Conservation (phyloP, 35 echinoderm and acorn worm species). For the Lytechinus variegatus region DNA sequence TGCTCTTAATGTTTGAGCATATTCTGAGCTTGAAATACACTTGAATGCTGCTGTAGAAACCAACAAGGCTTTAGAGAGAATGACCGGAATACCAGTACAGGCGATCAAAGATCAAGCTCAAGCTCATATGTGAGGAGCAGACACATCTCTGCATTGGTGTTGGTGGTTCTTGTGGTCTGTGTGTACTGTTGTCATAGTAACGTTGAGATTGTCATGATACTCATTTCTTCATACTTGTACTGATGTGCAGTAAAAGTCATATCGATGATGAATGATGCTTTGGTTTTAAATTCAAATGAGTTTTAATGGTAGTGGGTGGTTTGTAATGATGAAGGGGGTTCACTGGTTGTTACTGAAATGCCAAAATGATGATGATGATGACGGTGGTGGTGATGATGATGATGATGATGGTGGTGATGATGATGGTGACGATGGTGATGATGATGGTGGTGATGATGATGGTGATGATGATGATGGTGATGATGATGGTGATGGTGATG, state of each 20-base stretch:
- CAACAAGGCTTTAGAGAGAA: neutral
- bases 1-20: no score
- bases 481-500: neutral
- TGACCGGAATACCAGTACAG: neutral
- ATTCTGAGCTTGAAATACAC: no score
- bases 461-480: neutral
- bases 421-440: neutral
- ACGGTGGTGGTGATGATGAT: neutral
- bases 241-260: neutral
- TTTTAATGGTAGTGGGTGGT: no score
- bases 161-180: neutral
- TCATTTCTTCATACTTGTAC: neutral
- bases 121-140: neutral
- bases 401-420: neutral
- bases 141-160: neutral
- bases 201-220: neutral
- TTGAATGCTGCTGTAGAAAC: neutral
- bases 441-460: neutral
- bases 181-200: constrained; percentile 3
- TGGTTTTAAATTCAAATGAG: no score
- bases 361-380: neutral
- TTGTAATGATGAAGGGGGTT: no score
- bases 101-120: constrained; percentile 3
- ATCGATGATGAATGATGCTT: neutral
- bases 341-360: no score